Evolutionary conservation across 2,113 vertebrate species (phyloP), one percentile per base, ranked within the genome.

Genomic region (Anseranas semipalmata): DNA sequence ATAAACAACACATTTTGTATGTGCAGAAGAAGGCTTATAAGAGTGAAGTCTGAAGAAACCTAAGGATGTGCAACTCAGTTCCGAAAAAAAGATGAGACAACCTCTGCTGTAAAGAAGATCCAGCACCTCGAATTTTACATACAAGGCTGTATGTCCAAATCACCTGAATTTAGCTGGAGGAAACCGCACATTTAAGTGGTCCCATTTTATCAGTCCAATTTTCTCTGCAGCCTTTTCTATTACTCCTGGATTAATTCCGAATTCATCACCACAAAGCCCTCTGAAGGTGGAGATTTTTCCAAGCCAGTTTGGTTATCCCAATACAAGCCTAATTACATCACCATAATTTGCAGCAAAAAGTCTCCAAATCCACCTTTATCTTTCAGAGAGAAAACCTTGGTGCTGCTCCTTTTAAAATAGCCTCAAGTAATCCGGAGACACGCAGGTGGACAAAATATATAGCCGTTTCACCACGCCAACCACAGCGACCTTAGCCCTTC

Each of bases 401-500:
- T 59, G 39, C 20, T 39, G 46, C 3, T 48, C 17, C 37, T 56
- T 96, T 94, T 91, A 45, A 93, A 85, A 63, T 73, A 96, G 93
- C 94, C 94, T 93, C 85, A 53, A 91, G 93, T 89, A n/a, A 95
- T 52, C 35, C 10, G 59, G 43, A 91, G 6, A 75, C 56, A 85
- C 35, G 60, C 24, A 79, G 88, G 90, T 91, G 87, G 93, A 93
- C 91, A 91, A 85, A 91, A 94, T 1, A 72, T 39, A 90, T 50
- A 71, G 81, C 91, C 63, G 71, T 96, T 96, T 96, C 93, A 95
- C 66, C 96, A 96, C 90, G 41, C 7, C 77, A 93, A 85, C 85
- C 91, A 73, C 95, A 85, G 55, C 27, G 95, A 97, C 95, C 96
- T 97, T 97, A 96, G 96, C 90, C 95, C 96, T 96, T 91, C 95